Conservation (phyloP, 1,140 invertebrate genomes). For the Caenorhabditis brenneri region DNA sequence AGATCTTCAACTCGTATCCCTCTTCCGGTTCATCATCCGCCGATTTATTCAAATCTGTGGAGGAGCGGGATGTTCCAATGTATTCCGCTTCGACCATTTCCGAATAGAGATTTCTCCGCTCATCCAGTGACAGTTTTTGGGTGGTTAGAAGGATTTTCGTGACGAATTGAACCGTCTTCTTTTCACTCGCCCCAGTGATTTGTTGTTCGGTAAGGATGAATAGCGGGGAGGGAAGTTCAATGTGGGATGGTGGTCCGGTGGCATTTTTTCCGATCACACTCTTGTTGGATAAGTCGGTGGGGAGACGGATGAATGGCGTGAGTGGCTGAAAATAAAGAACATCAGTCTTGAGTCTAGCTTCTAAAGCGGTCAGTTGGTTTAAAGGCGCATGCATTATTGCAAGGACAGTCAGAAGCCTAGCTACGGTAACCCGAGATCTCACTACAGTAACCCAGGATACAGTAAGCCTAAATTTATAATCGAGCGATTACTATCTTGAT, state of each 20-base stretch:
- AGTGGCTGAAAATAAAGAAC: not conserved
- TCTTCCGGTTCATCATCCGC: conserved; percentile 10
- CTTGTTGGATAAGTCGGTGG: not conserved
- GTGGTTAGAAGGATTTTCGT: not conserved
- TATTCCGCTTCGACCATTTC: conserved; percentile 20
- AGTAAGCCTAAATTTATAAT: too few relatives aligned
- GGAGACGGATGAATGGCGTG: not conserved
- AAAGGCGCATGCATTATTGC: too few relatives aligned
- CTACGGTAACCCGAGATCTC: too few relatives aligned
- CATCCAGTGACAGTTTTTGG: not conserved
- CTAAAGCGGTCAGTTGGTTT: too few relatives aligned
- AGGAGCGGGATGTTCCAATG: conserved; percentile 9
- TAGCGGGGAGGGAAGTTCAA: conserved; percentile 10
- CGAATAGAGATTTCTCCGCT: not conserved
- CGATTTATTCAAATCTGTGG: not conserved
- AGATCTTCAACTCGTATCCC: not conserved
- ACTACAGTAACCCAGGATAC: too few relatives aligned
- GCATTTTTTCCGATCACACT: not conserved
- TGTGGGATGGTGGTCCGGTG: not conserved
- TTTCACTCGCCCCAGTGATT: conserved; percentile 11
- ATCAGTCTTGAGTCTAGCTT: not conserved
- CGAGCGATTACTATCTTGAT: too few relatives aligned
- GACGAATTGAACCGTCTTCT: conserved; percentile 12
- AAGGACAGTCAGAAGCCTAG: too few relatives aligned
- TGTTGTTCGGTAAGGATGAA: conserved; percentile 19